These are phyloP conservation scores for Sinelater perroti DNA, from an alignment of 2,888 invertebrate genomes.

Conservation along the genomic window DNA sequence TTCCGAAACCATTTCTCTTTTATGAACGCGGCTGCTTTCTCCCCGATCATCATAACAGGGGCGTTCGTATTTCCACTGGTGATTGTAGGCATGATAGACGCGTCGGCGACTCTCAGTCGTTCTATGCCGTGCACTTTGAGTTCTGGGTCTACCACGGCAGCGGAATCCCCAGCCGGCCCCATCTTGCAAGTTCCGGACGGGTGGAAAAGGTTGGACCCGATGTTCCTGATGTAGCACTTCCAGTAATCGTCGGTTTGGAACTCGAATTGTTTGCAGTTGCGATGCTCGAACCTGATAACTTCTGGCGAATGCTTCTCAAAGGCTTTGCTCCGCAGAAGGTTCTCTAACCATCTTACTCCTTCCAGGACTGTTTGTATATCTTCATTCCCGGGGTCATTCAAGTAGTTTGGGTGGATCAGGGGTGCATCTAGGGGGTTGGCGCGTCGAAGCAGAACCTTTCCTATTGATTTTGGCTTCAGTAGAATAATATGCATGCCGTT, in stretches of 20 bases:
- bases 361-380: conserved; percentile 63
- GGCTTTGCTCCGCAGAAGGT: conserved; percentile 57
- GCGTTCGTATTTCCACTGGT: conserved; percentile 68
- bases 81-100: conserved; percentile 81
- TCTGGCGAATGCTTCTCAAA: conserved; percentile 58
- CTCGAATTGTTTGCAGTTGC: conserved; percentile 50
- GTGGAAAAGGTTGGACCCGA: conserved; percentile 39
- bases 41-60: conserved; percentile 59
- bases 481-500: conserved; percentile 50
- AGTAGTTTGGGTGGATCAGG: conserved; percentile 69
- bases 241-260: conserved; percentile 62
- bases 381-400: conserved; percentile 62
- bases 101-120: conserved; percentile 78
- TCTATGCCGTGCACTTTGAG: conserved; percentile 73
- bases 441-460: conserved; percentile 64
- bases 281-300: conserved; percentile 53
- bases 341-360: conserved; percentile 61
- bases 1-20: conserved; percentile 50
- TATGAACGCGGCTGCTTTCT: conserved; percentile 63
- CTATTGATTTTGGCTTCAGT: conserved; percentile 63
- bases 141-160: conserved; percentile 76
- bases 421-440: conserved; percentile 68
- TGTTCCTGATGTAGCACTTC: conserved; percentile 60
- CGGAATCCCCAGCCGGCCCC: conserved; percentile 77
- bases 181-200: conserved; percentile 67